Conservation (phyloP, 2,888 invertebrate species). For the Amphiduros pacificus region DNA sequence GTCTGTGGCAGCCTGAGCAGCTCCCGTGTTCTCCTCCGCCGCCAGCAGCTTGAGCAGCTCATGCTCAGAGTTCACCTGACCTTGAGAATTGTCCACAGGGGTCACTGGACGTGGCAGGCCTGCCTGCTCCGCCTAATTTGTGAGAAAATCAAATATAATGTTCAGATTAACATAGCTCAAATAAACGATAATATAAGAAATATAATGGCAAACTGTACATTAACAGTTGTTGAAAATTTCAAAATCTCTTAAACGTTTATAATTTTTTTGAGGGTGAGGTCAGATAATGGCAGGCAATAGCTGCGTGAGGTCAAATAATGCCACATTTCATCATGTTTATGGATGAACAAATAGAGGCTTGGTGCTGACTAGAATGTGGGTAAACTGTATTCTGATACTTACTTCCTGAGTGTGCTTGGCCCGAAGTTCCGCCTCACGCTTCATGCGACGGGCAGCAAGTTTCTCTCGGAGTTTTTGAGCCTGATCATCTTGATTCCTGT, state of each 20-base stretch:
- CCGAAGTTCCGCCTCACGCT: conserved; percentile 39
- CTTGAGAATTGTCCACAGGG: conserved; percentile 36
- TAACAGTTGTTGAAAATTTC: too few species aligned
- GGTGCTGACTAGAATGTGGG: too few species aligned
- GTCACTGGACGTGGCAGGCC: conserved; percentile 43
- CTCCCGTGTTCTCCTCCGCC: conserved; percentile 43
- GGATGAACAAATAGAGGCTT: too few species aligned
- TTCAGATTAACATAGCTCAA: too few species aligned
- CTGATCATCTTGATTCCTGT: conserved; percentile 37
- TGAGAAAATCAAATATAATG: neutral
- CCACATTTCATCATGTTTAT: too few species aligned
- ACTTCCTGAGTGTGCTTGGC: conserved; percentile 49
- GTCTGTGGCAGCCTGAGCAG: conserved; percentile 38
- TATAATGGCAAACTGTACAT: too few species aligned
- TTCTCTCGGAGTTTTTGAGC: conserved; percentile 40
- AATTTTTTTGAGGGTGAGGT: too few species aligned
- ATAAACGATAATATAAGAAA: too few species aligned
- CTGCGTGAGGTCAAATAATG: too few species aligned
- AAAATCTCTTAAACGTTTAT: too few species aligned
- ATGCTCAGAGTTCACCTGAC: conserved; percentile 36
- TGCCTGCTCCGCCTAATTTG: conserved; percentile 39
- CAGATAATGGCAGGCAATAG: too few species aligned
- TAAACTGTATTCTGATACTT: too few species aligned
- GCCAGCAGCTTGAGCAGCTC: conserved; percentile 37
- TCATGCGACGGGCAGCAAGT: conserved; percentile 44